Evolutionary conservation across 2,888 invertebrate genomes (phyloP), one percentile per base, ranked within the genome.

Genomic region (Portevinia maculata): DNA sequence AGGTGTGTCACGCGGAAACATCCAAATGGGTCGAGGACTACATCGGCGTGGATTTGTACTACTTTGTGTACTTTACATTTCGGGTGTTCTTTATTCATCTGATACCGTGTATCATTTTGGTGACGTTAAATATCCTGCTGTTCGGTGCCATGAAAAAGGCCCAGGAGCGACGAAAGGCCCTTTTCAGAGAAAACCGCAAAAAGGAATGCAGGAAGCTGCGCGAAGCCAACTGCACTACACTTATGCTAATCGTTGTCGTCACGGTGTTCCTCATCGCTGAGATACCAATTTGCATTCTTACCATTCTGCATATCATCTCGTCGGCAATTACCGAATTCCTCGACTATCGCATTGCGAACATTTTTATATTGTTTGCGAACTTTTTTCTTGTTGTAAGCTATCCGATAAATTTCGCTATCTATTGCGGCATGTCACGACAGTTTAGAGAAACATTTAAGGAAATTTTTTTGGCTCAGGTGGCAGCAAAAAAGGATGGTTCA

Each of bases 351-450:
- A 93, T 95, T 60, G 95, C 96, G 13, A 96, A 96, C 88, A 93
- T 95, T 19, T 92, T 96, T 83, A 95, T 96, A 71, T 90, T 96
- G 79, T 94, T 97, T 88, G 96, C 96, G 9, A 98, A 98, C 91
- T 97, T 98, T 91, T 95, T 97, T 89, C 96, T 98, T 79, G 95
- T 97, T 74, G 93, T 97, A 39, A 96, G 96, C 52, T 98, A 98
- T 90, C 97, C 97, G 9, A 95, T 98, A 73, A 98, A 98, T 90
- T 98, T 98, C 88, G 98, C 97, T 78, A 97, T 98, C 85, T 98
- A 98, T 88, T 98, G 98, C 89, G 97, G 97, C 19, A 99, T 98
- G 98, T 97, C 97, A 32, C 92, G 97, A 32, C 97, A 97, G 89
- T 98, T 98, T 90, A 92, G 98, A 59, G 97, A 98, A 89, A 98